Evolutionary conservation across 2,113 vertebrate genomes (phyloP), one percentile per base, ranked within the genome.

Genomic region (Dicaeum eximium): DNA sequence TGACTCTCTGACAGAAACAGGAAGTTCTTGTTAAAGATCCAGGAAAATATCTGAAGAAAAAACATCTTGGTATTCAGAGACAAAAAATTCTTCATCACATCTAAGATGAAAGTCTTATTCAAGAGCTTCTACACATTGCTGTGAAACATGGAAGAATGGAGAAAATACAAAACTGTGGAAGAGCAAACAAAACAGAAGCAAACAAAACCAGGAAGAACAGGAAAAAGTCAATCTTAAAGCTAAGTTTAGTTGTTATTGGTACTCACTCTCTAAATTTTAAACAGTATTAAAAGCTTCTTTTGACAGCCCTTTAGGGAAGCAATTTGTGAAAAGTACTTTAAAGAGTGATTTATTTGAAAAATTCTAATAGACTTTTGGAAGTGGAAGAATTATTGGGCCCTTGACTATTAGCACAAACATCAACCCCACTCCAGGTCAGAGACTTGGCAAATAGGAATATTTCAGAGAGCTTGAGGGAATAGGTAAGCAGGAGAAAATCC

Each of bases 21-120:
- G 45, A 73, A 77, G 38, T 78, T 77, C 18, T 86, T 62, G 57
- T 23, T 86, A 38, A 86, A 90, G 33, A 45, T 27, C 62, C 82
- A 70, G 35, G 20, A 58, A 95, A 93, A 94, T 88, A 96, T 90
- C 90, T 93, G 42, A 92, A 94, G 79, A 80, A 94, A 90, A 90
- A 94, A 74, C 42, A 86, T 78, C 58, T 66, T 80, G 58, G 16
- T 70, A 88, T 80, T 88, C 75, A 83, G 67, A 90, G 58, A 88
- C 21, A 64, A 19, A 81, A 73, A 82, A 69, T 42, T 57, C 31
- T 72, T 80, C 42, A 72, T 65, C 48, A 64, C 24, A 61, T 47
- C 58, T 61, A 71, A 79, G n/a, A 79, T 44, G 3, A 44, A 67
- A 85, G 57, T 45, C 57, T 85, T 60, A 57, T 16, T 69, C 15